phyloP scores from a whole-genome alignment of 2,888 invertebrate genomes.

The Tetragnatha montana region DNA sequence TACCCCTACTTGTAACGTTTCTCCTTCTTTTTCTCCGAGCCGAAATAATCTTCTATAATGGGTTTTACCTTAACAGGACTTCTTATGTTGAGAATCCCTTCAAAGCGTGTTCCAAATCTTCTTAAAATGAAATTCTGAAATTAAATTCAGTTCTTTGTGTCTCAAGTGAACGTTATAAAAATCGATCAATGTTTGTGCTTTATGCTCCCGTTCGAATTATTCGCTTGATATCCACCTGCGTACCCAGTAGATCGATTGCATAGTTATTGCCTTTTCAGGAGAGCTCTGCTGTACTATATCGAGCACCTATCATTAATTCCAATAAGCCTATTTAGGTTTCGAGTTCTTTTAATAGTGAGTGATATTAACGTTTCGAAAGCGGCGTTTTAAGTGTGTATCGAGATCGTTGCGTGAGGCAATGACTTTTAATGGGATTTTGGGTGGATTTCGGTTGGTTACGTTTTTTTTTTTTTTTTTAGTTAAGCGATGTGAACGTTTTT shows the following conservation, averaged over 20 bases:
- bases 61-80: neutral
- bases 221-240: constrained; percentile 44
- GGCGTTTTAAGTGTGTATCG: too few relatives aligned
- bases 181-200: constrained; percentile 34
- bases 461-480: too few relatives aligned
- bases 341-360: neutral
- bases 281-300: neutral
- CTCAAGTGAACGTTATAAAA: constrained; percentile 15
- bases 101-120: neutral
- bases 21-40: too few relatives aligned
- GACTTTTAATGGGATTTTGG: too few relatives aligned
- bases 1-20: too few relatives aligned
- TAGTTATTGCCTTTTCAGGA: constrained; percentile 22
- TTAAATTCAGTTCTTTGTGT: constrained; percentile 20
- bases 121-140: neutral
- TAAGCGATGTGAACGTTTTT: too few relatives aligned
- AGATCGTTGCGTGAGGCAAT: too few relatives aligned
- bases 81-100: neutral
- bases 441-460: too few relatives aligned
- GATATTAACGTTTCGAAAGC: too few relatives aligned
- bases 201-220: constrained; percentile 46
- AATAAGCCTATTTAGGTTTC: neutral
- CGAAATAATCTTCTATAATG: neutral
- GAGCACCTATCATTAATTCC: neutral
- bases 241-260: constrained; percentile 30